A percentile compares a stretch with the other conserved stretches of the same genome.
These are phyloP conservation scores for Listrodromus nycthemerus DNA, from an alignment of 2,888 invertebrate genomes.

Conservation along the genomic window DNA sequence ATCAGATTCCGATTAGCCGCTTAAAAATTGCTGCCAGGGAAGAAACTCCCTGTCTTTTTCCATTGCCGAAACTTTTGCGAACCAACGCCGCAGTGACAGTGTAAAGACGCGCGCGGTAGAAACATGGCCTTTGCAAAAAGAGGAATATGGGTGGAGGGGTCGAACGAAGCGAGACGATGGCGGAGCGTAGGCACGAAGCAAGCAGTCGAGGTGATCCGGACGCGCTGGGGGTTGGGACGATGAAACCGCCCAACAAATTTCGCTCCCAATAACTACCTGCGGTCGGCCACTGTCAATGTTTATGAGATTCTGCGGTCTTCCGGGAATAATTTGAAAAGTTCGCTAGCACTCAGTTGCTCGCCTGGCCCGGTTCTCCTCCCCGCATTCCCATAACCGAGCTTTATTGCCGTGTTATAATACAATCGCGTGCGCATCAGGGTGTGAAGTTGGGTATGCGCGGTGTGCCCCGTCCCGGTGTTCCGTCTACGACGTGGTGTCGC, in stretches of 20 bases:
- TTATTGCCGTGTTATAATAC: constrained; percentile 67
- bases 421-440: constrained; percentile 66
- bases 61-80: not conserved
- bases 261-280: constrained; percentile 79
- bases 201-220: constrained; percentile 54
- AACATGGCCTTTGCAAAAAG: not conserved
- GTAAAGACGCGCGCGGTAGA: not conserved
- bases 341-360: constrained; percentile 68
- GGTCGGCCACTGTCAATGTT: constrained; percentile 81
- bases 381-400: constrained; percentile 63
- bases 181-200: constrained; percentile 7
- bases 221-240: constrained; percentile 64
- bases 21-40: too few relatives aligned
- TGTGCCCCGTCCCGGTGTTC: not conserved
- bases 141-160: not conserved
- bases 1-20: too few relatives aligned
- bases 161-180: constrained; percentile 7
- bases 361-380: constrained; percentile 13
- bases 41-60: too few relatives aligned
- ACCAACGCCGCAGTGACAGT: not conserved
- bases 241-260: constrained; percentile 77
- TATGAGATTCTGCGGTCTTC: constrained; percentile 80
- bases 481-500: constrained; percentile 3
- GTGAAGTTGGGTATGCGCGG: constrained; percentile 55
- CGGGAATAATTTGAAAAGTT: constrained; percentile 77